These are phyloP conservation scores for Pocillopora meandrina DNA, from an alignment of 92 coral and sea anemone species.

Conservation along the genomic window DNA sequence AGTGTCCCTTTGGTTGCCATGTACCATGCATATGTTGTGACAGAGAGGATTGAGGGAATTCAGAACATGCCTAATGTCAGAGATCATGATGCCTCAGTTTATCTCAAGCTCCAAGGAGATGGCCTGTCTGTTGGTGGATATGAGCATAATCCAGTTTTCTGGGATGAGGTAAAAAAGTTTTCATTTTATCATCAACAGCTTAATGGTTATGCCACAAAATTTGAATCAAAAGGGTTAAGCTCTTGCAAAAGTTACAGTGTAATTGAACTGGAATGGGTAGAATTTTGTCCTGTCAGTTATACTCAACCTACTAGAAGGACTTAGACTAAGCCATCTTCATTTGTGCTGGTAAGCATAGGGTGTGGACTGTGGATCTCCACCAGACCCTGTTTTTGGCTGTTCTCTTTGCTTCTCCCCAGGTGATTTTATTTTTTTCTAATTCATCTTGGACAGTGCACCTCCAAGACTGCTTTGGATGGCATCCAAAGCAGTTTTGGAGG, in stretches of 20 bases:
- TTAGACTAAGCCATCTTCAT: too few species aligned
- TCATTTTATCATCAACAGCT: not conserved
- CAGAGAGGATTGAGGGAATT: conserved; percentile 95
- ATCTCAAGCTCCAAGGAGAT: conserved; percentile 97
- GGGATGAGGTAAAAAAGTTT: conserved; percentile 79
- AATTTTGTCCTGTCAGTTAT: too few species aligned
- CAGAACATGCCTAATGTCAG: conserved; percentile 96
- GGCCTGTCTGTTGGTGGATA: conserved; percentile 96
- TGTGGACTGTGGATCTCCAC: not conserved
- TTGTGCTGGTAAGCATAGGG: not conserved
- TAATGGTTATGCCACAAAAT: too few species aligned
- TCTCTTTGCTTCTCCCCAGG: too few species aligned
- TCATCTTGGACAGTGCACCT: too few species aligned
- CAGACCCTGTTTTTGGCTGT: not conserved
- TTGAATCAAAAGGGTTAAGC: too few species aligned
- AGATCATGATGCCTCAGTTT: conserved; percentile 95
- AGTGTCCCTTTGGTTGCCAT: conserved; percentile 91
- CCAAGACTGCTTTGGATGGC: too few species aligned
- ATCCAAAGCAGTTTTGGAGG: too few species aligned
- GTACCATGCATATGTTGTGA: conserved; percentile 96
- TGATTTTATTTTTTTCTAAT: too few species aligned
- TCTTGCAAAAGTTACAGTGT: too few species aligned
- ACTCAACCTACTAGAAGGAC: too few species aligned
- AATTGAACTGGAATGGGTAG: too few species aligned
- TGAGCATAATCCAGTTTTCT: conserved; percentile 90